These are phyloP conservation scores for Amphiprion clarkii DNA, from an alignment of 2,797 vertebrate genomes.

Conservation along the genomic window DNA sequence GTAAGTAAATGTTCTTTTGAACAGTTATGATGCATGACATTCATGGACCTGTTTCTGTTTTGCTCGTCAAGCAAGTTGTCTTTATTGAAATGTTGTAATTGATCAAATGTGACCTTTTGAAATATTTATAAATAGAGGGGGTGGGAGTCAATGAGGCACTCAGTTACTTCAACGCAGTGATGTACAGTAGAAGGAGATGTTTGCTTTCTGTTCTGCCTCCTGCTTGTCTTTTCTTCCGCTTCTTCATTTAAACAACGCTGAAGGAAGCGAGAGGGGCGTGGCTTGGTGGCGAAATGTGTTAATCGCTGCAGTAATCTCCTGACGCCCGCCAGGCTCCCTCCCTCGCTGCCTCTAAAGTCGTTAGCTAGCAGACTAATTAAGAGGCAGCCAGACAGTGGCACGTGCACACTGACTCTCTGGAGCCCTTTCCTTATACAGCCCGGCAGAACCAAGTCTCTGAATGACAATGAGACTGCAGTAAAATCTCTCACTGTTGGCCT, in stretches of 20 bases:
- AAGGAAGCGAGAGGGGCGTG: conserved; percentile 22
- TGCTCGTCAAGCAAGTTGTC: too few species aligned
- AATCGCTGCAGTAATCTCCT: conserved; percentile 72
- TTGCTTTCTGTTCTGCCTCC: too few species aligned
- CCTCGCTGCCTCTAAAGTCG: conserved; percentile 60
- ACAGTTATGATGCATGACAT: too few species aligned
- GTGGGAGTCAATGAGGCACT: too few species aligned
- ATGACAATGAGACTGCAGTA: conserved; percentile 41
- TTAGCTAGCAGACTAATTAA: conserved; percentile 82
- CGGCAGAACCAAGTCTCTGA: conserved; percentile 36
- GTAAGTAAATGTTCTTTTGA: too few species aligned
- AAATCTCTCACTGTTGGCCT: conserved; percentile 5
- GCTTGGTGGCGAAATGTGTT: conserved; percentile 61
- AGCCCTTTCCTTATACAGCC: conserved; percentile 41
- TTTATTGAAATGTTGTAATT: too few species aligned
- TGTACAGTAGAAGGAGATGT: too few species aligned
- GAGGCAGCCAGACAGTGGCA: conserved; percentile 59
- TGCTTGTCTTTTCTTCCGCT: background rate
- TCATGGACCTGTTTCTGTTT: too few species aligned
- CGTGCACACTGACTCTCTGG: conserved; percentile 52
- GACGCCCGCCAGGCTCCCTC: conserved; percentile 54
- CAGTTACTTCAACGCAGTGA: too few species aligned
- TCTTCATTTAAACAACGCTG: conserved; percentile 14
- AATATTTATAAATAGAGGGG: background rate
- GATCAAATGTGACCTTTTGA: too few species aligned